These are phyloP conservation scores for Spea hammondii DNA, from an alignment of 2,797 vertebrate species.

Conservation along the genomic window DNA sequence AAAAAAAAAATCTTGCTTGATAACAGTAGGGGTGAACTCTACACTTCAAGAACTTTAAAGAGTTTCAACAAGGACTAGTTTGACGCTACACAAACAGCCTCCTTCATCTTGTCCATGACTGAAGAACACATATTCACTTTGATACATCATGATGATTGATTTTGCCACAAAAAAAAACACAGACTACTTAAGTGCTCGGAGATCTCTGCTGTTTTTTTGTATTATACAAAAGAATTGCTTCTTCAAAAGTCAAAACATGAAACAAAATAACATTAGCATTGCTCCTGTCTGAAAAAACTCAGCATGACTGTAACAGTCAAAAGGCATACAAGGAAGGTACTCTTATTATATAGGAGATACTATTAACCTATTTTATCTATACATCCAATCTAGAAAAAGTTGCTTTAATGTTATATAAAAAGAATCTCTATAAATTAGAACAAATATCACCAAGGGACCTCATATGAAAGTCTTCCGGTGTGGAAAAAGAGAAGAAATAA, in stretches of 20 bases:
- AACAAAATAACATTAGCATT: conserved; percentile 30
- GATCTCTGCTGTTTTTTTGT: conserved; percentile 39
- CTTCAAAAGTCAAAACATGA: conserved; percentile 21
- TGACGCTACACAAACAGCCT: conserved; percentile 26
- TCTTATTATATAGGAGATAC: conserved; percentile 27
- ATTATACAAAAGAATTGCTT: background rate
- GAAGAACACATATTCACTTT: conserved; percentile 36
- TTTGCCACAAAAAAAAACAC: conserved; percentile 32
- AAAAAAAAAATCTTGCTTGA: conserved; percentile 17
- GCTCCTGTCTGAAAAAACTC: conserved; percentile 24
- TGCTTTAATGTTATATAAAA: conserved; percentile 18
- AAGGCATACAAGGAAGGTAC: conserved; percentile 34
- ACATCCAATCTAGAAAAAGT: conserved; percentile 13
- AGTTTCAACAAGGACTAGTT: conserved; percentile 37
- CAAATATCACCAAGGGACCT: conserved; percentile 12
- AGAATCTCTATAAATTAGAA: conserved; percentile 17
- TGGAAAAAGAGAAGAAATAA: background rate
- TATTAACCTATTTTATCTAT: conserved; percentile 35
- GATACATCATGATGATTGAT: conserved; percentile 36
- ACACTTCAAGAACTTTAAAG: conserved; percentile 37
- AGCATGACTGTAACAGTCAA: conserved; percentile 40
- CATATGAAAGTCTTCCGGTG: conserved; percentile 25
- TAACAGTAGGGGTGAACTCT: conserved; percentile 27
- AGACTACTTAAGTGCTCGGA: conserved; percentile 35
- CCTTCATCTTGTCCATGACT: conserved; percentile 38